Conservation (phyloP, 2,113 vertebrate species). For the Paramormyrops kingsleyae region DNA sequence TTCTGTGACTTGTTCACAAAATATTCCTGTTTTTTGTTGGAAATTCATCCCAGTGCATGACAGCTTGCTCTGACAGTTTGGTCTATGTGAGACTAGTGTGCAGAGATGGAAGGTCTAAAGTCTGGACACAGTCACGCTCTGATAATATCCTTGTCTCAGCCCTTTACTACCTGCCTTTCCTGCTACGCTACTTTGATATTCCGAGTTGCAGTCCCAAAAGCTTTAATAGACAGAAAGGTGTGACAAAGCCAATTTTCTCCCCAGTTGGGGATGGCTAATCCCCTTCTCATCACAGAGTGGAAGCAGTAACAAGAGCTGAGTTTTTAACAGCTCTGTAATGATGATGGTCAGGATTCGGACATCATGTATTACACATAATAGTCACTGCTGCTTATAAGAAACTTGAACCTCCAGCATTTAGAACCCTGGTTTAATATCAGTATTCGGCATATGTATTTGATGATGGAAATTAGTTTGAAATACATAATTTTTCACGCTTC, state of each 20-base stretch:
- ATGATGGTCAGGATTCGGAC: not conserved
- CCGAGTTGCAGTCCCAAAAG: not conserved
- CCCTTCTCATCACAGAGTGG: not conserved
- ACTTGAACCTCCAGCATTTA: not conserved
- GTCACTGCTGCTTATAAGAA: not conserved
- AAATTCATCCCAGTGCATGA: not conserved
- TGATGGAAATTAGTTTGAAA: not conserved
- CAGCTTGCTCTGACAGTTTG: conserved; percentile 41
- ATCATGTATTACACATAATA: not conserved
- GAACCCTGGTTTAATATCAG: not conserved
- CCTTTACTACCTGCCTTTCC: too few species aligned
- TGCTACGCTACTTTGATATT: not conserved
- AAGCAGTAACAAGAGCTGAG: not conserved
- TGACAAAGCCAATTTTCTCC: conserved; percentile 11
- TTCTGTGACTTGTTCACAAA: conserved; percentile 39
- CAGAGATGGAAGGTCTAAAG: not conserved
- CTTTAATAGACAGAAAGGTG: not conserved
- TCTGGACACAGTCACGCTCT: not conserved
- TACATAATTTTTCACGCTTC: not conserved
- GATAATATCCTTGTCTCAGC: not conserved
- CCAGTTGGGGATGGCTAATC: not conserved
- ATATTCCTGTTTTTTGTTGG: conserved; percentile 38
- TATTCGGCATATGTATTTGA: not conserved
- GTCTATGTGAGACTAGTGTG: conserved; percentile 26
- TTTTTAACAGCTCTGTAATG: not conserved